Evolutionary conservation across 2,888 invertebrate species (phyloP), one percentile per base, ranked within the genome.

Genomic region (Drosophila tripunctata): DNA sequence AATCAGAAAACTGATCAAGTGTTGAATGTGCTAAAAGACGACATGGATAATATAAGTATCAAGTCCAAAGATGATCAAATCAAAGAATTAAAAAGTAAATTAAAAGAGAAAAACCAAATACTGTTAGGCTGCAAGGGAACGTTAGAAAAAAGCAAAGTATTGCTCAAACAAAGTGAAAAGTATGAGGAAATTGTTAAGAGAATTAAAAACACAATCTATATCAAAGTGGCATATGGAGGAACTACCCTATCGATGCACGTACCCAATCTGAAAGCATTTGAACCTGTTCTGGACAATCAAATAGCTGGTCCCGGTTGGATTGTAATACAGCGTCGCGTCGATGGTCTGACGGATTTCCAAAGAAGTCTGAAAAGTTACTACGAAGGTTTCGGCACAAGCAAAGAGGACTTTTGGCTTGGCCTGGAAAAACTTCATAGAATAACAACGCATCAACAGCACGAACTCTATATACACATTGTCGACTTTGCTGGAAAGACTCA

Each of bases 401-500:
- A 35, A 3, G 52, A 17, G 10, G 52, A 52, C 3, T 61, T 64
- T 6, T 95, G 94, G 94, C 90, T 95, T 8, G 95, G 95, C 1
- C 85, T 94, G 65, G 94, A 95, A 67, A 93, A 94, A 70, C 90
- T 95, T 1, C 92, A 94, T 87, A 92, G 90, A 3, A 48, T 88
- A 22, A 88, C 88, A 21, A 55, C 73, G 2, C 77, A 81, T n/a
- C 87, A 92, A n/a, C 50, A 47, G 0, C 91, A 93, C 52, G 92
- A 94, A 80, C 86, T 95, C 52, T 90, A 94, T 51, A 92, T 95
- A 5, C 93, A 94, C 69, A 84, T 95, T 81, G 93, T 94, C 67
- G 93, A 94, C 52, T 93, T 93, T 60, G 91, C 93, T 10, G 92
- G 92, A 1, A 92, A 92, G 44, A 92, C 92, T 33, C 93, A 92